Evolutionary conservation across 2,888 invertebrate species (phyloP).

Genomic region (Corythucha ciliata): DNA sequence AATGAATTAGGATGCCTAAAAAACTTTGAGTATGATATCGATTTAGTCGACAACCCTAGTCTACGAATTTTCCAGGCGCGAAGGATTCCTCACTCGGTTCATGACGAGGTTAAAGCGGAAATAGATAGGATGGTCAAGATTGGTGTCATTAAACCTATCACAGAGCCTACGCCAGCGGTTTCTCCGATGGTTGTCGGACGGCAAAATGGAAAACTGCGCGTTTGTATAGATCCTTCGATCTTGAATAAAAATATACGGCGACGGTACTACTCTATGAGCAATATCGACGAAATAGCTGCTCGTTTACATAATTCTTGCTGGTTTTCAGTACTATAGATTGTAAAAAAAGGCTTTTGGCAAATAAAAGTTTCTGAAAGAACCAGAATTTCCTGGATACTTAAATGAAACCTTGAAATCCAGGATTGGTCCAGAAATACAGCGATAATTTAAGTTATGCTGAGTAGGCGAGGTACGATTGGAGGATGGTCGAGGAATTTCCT

Average conservation of each 20-base stretch:
- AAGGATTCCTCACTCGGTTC: conserved; percentile 1
- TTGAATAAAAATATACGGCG: conserved; percentile 12
- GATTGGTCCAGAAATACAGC: too few species aligned
- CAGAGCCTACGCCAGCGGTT: conserved; percentile 12
- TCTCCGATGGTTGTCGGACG: conserved; percentile 11
- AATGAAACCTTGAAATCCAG: too few species aligned
- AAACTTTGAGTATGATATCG: conserved; percentile 8
- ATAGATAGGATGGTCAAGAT: conserved; percentile 1
- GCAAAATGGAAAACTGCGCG: conserved; percentile 11
- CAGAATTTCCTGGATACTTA: too few species aligned
- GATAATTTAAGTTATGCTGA: too few species aligned
- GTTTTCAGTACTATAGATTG: conserved; percentile 15
- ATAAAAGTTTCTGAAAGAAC: too few species aligned
- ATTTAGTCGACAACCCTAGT: conserved; percentile 1
- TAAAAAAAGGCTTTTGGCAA: conserved; percentile 4
- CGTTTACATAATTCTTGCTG: not conserved
- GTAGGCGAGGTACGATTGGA: too few species aligned
- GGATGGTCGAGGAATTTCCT: too few species aligned
- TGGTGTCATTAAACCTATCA: conserved; percentile 11
- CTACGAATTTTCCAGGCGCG: conserved; percentile 7
- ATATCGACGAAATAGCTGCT: conserved; percentile 7
- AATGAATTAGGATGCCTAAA: conserved; percentile 4
- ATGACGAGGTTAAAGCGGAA: conserved; percentile 6
- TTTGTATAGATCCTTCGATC: conserved; percentile 15
- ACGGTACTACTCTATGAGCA: conserved; percentile 4